Evolutionary conservation across 1,140 invertebrate genomes (phyloP).

Genomic region (Triops cancriformis): DNA sequence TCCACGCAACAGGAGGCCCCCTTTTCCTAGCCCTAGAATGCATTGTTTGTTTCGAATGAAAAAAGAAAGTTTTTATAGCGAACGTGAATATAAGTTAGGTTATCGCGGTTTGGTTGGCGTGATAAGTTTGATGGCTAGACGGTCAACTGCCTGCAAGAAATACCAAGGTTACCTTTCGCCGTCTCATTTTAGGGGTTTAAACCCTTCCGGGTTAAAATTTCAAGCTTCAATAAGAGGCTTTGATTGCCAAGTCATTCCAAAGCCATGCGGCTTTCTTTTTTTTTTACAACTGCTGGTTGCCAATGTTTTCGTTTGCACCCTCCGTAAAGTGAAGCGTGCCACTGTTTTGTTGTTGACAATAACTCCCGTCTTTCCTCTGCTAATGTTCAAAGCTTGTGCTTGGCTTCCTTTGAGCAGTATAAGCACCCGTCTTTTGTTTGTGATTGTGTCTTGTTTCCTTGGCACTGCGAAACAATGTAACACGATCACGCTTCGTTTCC

Average conservation of each 20-base stretch:
- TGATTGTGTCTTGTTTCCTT: no score
- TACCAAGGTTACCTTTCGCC: not conserved
- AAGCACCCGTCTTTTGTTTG: no score
- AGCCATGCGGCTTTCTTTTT: not conserved
- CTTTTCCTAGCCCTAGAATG: not conserved
- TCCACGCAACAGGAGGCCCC: not conserved
- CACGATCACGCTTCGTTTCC: no score
- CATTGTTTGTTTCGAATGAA: constrained; percentile 2
- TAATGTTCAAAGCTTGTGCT: not conserved
- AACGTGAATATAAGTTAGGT: not conserved
- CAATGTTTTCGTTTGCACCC: no score
- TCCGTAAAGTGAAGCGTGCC: not conserved
- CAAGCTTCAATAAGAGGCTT: not conserved
- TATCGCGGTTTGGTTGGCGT: not conserved
- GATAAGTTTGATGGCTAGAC: not conserved
- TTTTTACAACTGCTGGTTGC: not conserved
- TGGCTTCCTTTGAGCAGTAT: no score
- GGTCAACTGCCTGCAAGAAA: not conserved
- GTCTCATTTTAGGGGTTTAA: not conserved
- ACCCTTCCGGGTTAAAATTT: not conserved
- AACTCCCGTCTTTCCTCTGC: not conserved
- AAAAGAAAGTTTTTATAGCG: not conserved
- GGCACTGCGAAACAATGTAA: no score
- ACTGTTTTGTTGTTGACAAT: not conserved
- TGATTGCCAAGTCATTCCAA: no score